These are phyloP conservation scores for Trichomycterus rosablanca DNA, from an alignment of 2,113 vertebrate species.

Conservation along the genomic window DNA sequence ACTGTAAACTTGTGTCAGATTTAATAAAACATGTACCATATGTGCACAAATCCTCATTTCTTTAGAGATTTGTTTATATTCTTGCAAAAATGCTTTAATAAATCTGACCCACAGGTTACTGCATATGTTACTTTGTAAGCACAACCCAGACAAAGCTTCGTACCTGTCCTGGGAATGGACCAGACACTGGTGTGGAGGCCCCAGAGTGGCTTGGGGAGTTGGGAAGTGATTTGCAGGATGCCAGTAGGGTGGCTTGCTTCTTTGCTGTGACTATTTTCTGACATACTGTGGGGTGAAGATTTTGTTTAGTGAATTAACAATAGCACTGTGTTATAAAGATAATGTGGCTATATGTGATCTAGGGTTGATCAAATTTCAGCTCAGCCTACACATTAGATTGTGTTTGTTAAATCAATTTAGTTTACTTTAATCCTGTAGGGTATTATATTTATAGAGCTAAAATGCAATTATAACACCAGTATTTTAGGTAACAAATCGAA, in stretches of 20 bases:
- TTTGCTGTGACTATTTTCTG: slow-evolving; percentile 83
- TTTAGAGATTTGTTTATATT: too few species aligned
- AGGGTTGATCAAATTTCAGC: slow-evolving; percentile 8
- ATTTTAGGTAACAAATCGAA: slow-evolving; percentile 49
- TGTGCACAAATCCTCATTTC: too few species aligned
- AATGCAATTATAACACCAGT: background rate
- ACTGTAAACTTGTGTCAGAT: too few species aligned
- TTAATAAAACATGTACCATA: too few species aligned
- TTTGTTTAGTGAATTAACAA: slow-evolving; percentile 13
- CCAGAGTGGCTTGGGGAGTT: slow-evolving; percentile 91
- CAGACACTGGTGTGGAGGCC: slow-evolving; percentile 79
- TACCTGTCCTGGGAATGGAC: slow-evolving; percentile 74
- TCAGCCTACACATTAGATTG: background rate
- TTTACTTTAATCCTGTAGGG: too few species aligned
- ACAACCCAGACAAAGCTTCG: too few species aligned
- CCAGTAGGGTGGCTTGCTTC: slow-evolving; percentile 82
- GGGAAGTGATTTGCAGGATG: slow-evolving; percentile 90
- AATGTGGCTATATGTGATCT: background rate
- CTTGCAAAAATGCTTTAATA: too few species aligned
- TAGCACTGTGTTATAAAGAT: background rate
- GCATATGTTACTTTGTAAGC: too few species aligned
- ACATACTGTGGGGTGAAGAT: slow-evolving; percentile 66
- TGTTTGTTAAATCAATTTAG: too few species aligned
- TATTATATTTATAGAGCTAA: too few species aligned
- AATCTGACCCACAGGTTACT: too few species aligned